phyloP scores from a whole-genome alignment of 2,113 vertebrate genomes.

The Anseranas semipalmata region DNA sequence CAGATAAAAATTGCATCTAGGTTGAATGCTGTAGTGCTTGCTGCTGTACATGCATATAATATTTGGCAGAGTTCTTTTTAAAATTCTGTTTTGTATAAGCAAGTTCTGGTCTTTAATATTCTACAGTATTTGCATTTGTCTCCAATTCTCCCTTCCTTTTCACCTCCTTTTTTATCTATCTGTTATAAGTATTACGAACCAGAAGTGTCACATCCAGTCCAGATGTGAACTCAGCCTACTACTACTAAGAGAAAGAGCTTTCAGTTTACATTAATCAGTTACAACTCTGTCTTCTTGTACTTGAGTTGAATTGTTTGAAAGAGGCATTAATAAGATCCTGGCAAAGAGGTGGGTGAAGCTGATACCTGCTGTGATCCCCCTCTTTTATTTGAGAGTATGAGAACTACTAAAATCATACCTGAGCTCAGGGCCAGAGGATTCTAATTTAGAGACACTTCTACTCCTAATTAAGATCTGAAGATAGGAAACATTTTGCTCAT shows the following conservation, averaged over 20 bases:
- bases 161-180: not conserved
- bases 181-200: not conserved
- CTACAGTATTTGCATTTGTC: not conserved
- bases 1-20: not conserved
- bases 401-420: not conserved
- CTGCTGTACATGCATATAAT: not conserved
- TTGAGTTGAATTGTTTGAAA: not conserved
- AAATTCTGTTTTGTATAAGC: not conserved
- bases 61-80: not conserved
- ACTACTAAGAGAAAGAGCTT: not conserved
- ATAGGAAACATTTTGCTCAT: not conserved
- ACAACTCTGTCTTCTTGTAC: not conserved
- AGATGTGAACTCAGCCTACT: not conserved
- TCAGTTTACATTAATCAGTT: not conserved
- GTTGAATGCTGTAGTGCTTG: not conserved
- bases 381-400: not conserved
- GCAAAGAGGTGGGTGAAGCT: not conserved
- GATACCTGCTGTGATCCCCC: not conserved
- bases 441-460: not conserved
- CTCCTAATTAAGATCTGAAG: not conserved
- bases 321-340: not conserved
- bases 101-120: not conserved
- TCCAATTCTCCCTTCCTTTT: not conserved
- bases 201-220: not conserved
- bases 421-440: not conserved